Evolutionary conservation across 2,888 invertebrate species (phyloP).

Genomic region (Thecophora atra): DNA sequence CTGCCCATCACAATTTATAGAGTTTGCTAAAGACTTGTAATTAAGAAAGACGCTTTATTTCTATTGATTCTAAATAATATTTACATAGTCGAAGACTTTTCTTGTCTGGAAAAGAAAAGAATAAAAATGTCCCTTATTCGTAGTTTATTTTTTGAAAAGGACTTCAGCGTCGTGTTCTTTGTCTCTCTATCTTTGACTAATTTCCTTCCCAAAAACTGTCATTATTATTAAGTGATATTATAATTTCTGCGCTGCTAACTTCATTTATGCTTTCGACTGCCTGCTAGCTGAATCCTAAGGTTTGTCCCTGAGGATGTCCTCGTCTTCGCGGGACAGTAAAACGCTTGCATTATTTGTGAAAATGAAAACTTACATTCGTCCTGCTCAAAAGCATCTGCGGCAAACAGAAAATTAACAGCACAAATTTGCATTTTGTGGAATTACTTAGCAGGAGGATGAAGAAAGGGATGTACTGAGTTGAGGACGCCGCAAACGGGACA

Average conservation of each 20-base stretch:
- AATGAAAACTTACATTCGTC: constrained; percentile 35
- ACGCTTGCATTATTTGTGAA: constrained; percentile 29
- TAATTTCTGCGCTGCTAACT: neutral
- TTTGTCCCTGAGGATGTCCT: neutral
- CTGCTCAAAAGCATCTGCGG: constrained; percentile 22
- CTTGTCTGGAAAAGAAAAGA: no score
- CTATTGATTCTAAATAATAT: no score
- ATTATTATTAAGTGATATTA: constrained; percentile 1
- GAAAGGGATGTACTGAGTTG: neutral
- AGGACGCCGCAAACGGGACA: constrained; percentile 20
- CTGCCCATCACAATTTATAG: no score
- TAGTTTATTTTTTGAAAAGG: neutral
- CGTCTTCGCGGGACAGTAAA: constrained; percentile 16
- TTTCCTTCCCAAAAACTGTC: neutral
- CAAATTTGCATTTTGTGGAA: constrained; percentile 25
- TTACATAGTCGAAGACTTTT: no score
- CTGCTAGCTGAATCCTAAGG: neutral
- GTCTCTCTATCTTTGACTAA: neutral
- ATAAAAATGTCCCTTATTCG: no score
- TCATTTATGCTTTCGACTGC: neutral
- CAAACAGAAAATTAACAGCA: constrained; percentile 31
- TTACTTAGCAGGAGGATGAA: neutral
- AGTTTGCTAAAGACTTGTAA: no score
- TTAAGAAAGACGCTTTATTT: no score
- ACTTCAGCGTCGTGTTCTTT: neutral